phyloP scores from a whole-genome alignment of 2,888 invertebrate genomes.

The Conus canariensis region DNA sequence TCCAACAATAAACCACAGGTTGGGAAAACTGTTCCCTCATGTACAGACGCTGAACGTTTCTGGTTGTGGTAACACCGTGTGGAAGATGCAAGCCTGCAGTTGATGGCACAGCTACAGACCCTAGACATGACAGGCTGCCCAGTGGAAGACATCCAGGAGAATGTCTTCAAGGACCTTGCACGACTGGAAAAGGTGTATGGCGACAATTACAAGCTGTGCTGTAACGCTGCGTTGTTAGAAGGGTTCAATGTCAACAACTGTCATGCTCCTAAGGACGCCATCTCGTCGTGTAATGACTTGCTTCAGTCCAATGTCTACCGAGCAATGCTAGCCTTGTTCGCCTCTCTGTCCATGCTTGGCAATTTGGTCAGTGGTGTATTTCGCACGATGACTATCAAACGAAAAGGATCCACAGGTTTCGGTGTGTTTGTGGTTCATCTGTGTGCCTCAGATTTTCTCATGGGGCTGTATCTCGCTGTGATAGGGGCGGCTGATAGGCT shows the following conservation, averaged over 20 bases:
- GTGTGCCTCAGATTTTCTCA: constrained; percentile 50
- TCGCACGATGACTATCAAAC: neutral
- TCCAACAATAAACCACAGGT: neutral
- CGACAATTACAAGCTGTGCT: constrained; percentile 42
- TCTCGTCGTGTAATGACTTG: constrained; percentile 38
- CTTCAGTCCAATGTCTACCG: constrained; percentile 29
- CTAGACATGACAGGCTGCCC: constrained; percentile 31
- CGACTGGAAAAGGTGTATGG: neutral
- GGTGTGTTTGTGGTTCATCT: constrained; percentile 44
- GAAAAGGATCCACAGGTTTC: neutral
- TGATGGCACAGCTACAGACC: neutral
- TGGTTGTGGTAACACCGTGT: neutral
- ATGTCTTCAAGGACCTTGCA: constrained; percentile 6
- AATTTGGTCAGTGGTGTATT: constrained; percentile 30
- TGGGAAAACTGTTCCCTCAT: neutral
- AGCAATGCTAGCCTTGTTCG: neutral
- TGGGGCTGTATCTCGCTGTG: constrained; percentile 60
- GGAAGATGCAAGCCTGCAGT: neutral
- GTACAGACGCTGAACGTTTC: neutral
- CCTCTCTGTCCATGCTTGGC: constrained; percentile 28
- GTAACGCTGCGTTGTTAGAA: neutral
- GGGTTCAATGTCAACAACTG: neutral
- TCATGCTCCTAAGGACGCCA: constrained; percentile 33
- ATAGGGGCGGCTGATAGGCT: constrained; percentile 57
- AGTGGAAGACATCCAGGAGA: neutral